Base-by-base conservation (phyloP, 2,888 invertebrate genomes). In the Stictocephala bisonia region DNA sequence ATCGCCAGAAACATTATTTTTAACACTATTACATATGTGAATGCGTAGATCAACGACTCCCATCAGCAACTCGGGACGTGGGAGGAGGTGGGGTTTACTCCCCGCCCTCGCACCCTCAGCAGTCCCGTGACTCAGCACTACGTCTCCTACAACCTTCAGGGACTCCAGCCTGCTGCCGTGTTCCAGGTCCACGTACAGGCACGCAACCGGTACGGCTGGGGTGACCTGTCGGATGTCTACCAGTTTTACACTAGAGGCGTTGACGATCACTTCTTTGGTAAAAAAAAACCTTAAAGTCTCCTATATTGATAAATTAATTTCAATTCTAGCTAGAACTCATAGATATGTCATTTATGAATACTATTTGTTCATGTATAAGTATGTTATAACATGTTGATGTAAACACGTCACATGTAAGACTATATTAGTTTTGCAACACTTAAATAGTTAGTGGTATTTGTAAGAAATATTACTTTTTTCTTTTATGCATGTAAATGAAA, bases 171-270 rank as follows among this genome's bases (percentile, higher is more conserved):
- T 0, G 90, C 87, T 0, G 88, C 90, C 9, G 88, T 90, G 75
- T 91, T 91, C 83, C 91, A 91, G 80, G 91, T 91, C 9, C 90
- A 90, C 78, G 90, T 91, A 70, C 90, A 90, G 80, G 90, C 91
- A 70, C 90, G 90, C 85, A 91, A 91, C 83, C 86, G 89, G 84
- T 90, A 90, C 78, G 91, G 91, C 0, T 91, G 90, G 90, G 90
- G 90, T 79, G 90, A 90, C 86, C 90, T 90, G 70, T 90, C 90
- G 82, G 90, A 90, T 81, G 88, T 90, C 76, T 90, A 90, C 84
- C 90, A 90, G 82, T 91, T 91, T 84, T 90, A 90, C 84, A 90
- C 91, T 0, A 84, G 89, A 31, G 88, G 89, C 74, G 88, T 88
- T 13, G 84, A 71, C 60, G 66, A 74, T 78, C 41, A 64, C 64